Evolutionary conservation across 2,888 invertebrate species (phyloP).

Genomic region (Amblyjoppa fuscipennis): DNA sequence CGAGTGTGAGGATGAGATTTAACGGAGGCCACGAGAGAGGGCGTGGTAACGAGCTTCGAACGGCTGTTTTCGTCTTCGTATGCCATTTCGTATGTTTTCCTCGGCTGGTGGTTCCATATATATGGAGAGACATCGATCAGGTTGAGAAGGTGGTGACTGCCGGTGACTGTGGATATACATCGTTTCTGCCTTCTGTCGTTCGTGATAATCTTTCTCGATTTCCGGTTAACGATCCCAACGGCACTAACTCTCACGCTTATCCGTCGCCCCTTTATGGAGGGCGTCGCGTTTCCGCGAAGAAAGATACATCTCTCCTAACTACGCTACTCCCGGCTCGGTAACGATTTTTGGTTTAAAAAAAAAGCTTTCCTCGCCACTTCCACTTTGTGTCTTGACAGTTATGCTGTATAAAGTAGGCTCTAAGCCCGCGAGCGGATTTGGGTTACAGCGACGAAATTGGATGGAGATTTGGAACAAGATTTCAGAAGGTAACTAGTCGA

Average conservation of each 20-base stretch:
- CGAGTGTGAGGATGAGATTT: constrained; percentile 4
- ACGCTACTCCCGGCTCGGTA: neutral
- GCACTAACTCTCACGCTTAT: constrained; percentile 1
- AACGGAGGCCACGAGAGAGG: constrained; percentile 2
- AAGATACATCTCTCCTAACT: constrained; percentile 31
- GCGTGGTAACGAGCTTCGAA: constrained; percentile 63
- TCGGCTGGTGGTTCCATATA: constrained; percentile 29
- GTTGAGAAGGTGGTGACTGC: constrained; percentile 13
- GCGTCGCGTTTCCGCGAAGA: neutral
- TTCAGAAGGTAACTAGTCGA: constrained; percentile 35
- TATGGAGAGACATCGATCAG: constrained; percentile 52
- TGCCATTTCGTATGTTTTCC: constrained; percentile 64
- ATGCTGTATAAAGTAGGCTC: constrained; percentile 37
- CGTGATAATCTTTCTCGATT: constrained; percentile 32
- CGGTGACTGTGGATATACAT: constrained; percentile 10
- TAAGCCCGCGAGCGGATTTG: constrained; percentile 6
- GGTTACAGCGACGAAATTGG: constrained; percentile 55
- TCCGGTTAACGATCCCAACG: constrained; percentile 32
- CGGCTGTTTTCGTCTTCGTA: constrained; percentile 65
- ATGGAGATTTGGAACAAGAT: constrained; percentile 55
- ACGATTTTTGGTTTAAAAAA: constrained; percentile 35
- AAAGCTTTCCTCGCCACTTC: neutral
- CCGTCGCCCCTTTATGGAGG: neutral
- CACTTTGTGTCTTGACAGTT: neutral
- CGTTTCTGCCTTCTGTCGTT: constrained; percentile 25